These are phyloP conservation scores for Neodiprion lecontei DNA, from an alignment of 1,140 invertebrate species.

Conservation along the genomic window DNA sequence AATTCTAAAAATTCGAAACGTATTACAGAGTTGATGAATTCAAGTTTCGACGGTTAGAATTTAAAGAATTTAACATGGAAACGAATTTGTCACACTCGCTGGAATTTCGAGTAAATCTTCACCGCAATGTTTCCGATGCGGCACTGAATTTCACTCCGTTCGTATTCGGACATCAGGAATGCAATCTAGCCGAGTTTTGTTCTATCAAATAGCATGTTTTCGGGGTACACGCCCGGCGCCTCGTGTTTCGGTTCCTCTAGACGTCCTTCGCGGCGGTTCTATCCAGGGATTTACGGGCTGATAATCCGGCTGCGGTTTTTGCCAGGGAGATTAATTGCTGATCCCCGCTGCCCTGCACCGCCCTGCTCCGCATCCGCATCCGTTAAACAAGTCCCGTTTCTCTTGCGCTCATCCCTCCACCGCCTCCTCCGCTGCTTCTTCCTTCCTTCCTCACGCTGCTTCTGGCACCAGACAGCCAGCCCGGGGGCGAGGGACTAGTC, in stretches of 20 bases:
- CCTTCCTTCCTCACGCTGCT: not conserved
- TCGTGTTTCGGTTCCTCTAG: not conserved
- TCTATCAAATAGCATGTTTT: not conserved
- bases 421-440: not conserved
- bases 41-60: no score
- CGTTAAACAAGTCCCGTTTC: not conserved
- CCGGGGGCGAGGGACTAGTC: not conserved
- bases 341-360: not conserved
- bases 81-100: no score
- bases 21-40: no score
- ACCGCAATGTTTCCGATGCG: no score
- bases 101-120: no score
- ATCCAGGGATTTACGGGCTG: slow-evolving; percentile 14
- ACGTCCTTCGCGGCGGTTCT: not conserved
- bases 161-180: not conserved
- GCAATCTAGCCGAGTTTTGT: not conserved
- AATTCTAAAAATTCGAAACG: no score
- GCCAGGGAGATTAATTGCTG: slow-evolving; percentile 12
- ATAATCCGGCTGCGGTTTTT: slow-evolving; percentile 14
- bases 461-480: not conserved
- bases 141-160: not conserved
- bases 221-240: not conserved
- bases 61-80: no score
- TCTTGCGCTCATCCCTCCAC: not conserved
- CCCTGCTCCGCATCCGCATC: not conserved